These are phyloP conservation scores for Drosophila robusta DNA, from an alignment of 2,888 invertebrate genomes.

Conservation along the genomic window DNA sequence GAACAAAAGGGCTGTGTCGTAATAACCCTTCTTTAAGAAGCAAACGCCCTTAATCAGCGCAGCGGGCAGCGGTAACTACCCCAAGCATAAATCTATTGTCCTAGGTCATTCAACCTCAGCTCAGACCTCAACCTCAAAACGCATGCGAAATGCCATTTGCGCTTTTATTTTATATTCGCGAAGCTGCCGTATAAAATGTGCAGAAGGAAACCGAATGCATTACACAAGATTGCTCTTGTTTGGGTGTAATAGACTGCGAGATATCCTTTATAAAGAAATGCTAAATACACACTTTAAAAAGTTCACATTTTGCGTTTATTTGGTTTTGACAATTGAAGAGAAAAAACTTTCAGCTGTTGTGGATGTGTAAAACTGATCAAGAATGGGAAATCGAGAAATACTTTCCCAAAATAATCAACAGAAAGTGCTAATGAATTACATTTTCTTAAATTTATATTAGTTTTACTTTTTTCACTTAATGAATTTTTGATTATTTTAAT, in stretches of 20 bases:
- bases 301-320: too few species aligned
- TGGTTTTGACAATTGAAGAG: too few species aligned
- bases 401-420: too few species aligned
- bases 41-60: slow-evolving; percentile 76
- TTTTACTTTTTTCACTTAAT: too few species aligned
- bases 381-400: too few species aligned
- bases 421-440: too few species aligned
- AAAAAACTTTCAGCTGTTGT: too few species aligned
- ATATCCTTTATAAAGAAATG: slow-evolving; percentile 7
- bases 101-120: slow-evolving; percentile 77
- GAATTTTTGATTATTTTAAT: too few species aligned
- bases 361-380: too few species aligned
- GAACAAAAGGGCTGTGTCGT: slow-evolving; percentile 32
- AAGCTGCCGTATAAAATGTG: slow-evolving; percentile 67
- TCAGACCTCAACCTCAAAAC: slow-evolving; percentile 61
- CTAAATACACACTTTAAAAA: too few species aligned
- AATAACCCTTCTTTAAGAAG: slow-evolving; percentile 74
- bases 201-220: slow-evolving; percentile 40
- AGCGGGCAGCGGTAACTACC: slow-evolving; percentile 76
- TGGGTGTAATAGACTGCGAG: not conserved
- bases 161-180: slow-evolving; percentile 69
- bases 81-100: slow-evolving; percentile 76
- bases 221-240: not conserved
- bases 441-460: too few species aligned
- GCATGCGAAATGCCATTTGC: slow-evolving; percentile 70